These are phyloP conservation scores for Adelges cooleyi DNA, from an alignment of 1,140 invertebrate species.

Conservation along the genomic window DNA sequence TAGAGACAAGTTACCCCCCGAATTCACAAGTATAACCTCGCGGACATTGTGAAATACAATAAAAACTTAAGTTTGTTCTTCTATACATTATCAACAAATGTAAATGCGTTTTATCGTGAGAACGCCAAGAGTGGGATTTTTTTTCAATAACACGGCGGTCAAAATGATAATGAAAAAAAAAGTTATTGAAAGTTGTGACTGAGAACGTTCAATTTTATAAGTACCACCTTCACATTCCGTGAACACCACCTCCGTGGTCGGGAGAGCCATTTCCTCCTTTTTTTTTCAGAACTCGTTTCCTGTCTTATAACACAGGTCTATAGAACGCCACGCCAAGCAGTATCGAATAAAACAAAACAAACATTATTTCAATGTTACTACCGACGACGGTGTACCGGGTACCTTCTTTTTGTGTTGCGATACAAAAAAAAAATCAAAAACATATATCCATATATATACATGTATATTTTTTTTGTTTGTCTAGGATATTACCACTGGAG, in stretches of 20 bases:
- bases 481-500: not conserved
- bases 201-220: slow-evolving; percentile 10
- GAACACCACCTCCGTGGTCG: slow-evolving; percentile 18
- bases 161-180: slow-evolving; percentile 2
- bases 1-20: too few species aligned
- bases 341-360: slow-evolving; percentile 26
- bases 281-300: not conserved
- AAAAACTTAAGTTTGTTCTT: too few species aligned
- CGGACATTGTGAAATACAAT: too few species aligned
- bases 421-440: not conserved
- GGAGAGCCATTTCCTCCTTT: slow-evolving; percentile 1
- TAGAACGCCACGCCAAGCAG: too few species aligned
- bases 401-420: slow-evolving; percentile 10
- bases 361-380: slow-evolving; percentile 22
- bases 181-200: slow-evolving; percentile 25
- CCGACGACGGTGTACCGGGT: not conserved
- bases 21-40: too few species aligned
- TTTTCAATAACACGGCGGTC: not conserved
- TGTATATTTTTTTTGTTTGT: slow-evolving; percentile 6
- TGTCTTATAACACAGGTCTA: not conserved
- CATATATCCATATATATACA: too few species aligned
- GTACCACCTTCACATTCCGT: slow-evolving; percentile 21
- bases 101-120: not conserved
- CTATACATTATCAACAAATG: too few species aligned
- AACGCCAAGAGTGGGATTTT: not conserved